These are phyloP conservation scores for Drosophila sp. DNA, from an alignment of 1,140 invertebrate genomes.

Conservation along the genomic window DNA sequence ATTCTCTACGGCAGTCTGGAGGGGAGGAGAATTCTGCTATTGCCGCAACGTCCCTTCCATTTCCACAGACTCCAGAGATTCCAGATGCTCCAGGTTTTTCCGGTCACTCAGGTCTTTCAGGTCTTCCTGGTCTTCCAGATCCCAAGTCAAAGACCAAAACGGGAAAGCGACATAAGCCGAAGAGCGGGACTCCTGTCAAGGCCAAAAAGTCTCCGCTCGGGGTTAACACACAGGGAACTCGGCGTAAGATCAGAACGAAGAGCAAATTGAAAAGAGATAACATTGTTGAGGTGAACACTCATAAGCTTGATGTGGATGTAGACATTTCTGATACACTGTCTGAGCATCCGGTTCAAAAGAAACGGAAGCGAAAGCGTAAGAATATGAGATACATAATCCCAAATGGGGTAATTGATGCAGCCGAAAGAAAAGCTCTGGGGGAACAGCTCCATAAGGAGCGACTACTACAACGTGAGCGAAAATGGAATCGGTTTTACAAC, in stretches of 20 bases:
- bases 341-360: not conserved
- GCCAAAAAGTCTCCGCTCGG: too few species aligned
- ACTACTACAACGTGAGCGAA: conserved; percentile 8
- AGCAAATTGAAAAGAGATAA: not conserved
- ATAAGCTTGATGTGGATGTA: too few species aligned
- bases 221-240: not conserved
- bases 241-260: not conserved
- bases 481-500: conserved; percentile 8
- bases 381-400: not conserved
- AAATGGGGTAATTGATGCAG: not conserved
- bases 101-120: too few species aligned
- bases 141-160: not conserved
- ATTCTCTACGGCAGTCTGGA: not conserved
- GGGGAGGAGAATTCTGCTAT: not conserved
- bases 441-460: conserved; percentile 4
- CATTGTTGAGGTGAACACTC: too few species aligned
- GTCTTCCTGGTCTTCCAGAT: too few species aligned
- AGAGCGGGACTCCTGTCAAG: not conserved
- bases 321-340: too few species aligned
- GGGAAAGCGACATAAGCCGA: not conserved
- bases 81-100: too few species aligned
- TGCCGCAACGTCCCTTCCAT: not conserved
- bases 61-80: not conserved
- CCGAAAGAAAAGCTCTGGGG: not conserved
- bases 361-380: not conserved